phyloP scores from a whole-genome alignment of 2,888 invertebrate species.

The Drosophila melanosoma region DNA sequence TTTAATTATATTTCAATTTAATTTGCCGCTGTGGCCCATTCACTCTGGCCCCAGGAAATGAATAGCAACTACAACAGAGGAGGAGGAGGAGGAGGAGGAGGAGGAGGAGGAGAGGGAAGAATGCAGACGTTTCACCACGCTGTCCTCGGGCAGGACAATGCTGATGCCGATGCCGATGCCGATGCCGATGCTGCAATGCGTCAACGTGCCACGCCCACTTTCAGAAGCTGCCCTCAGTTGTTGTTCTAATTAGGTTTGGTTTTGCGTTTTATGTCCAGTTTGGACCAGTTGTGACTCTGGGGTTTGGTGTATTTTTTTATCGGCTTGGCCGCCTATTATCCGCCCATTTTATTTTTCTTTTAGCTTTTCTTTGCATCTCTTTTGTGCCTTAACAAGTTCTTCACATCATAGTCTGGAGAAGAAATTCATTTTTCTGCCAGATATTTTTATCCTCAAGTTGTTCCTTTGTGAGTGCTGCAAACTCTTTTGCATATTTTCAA shows the following conservation, averaged over 20 bases:
- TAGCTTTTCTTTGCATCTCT: slow-evolving; percentile 28
- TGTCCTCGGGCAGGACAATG: slow-evolving; percentile 17
- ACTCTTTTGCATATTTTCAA: slow-evolving; percentile 25
- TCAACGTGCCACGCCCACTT: slow-evolving; percentile 33
- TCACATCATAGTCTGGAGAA: slow-evolving; percentile 10
- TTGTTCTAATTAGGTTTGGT: slow-evolving; percentile 59
- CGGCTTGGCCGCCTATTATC: neutral
- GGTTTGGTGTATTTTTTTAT: slow-evolving; percentile 1
- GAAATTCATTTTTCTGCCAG: slow-evolving; percentile 20
- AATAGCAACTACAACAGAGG: slow-evolving; percentile 8
- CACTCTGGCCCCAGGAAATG: slow-evolving; percentile 36
- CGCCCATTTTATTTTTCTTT: no score
- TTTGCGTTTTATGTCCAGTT: slow-evolving; percentile 39
- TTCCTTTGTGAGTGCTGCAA: slow-evolving; percentile 15
- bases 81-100: slow-evolving; percentile 15
- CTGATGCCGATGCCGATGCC: neutral
- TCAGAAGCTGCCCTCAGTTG: slow-evolving; percentile 31
- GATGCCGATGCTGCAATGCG: slow-evolving; percentile 39
- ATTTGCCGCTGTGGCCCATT: slow-evolving; percentile 11
- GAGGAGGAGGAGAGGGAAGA: slow-evolving; percentile 9
- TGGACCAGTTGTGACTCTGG: neutral
- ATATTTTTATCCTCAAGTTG: slow-evolving; percentile 8
- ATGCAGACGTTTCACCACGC: slow-evolving; percentile 19
- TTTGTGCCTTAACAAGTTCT: slow-evolving; percentile 27
- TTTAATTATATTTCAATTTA: slow-evolving; percentile 55